A percentile compares a stretch with the other conserved stretches of the same genome.
Conservation (phyloP, 1,140 invertebrate species). For the Leptinotarsa lineolata region DNA sequence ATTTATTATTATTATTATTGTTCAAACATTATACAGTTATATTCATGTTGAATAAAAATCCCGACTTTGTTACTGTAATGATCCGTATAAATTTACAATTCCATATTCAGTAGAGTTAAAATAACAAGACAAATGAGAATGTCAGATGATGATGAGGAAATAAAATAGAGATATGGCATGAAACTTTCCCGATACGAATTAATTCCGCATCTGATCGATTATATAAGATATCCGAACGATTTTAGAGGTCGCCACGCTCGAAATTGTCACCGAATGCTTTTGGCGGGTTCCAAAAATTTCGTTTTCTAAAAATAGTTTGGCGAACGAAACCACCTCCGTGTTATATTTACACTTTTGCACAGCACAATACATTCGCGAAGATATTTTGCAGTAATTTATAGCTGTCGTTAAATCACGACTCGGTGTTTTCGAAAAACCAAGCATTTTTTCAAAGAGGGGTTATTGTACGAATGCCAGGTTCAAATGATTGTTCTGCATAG, state of each 20-base stretch:
- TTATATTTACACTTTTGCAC: slow-evolving; percentile 38
- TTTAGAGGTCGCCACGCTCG: slow-evolving; percentile 5
- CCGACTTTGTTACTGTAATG: too few relatives aligned
- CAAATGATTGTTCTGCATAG: background rate
- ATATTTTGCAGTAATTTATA: slow-evolving; percentile 7
- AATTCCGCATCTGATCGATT: background rate
- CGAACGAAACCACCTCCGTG: slow-evolving; percentile 20
- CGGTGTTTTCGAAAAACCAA: background rate
- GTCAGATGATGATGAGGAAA: background rate
- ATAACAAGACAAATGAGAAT: too few relatives aligned
- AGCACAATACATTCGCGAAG: slow-evolving; percentile 22
- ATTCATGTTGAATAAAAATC: too few relatives aligned
- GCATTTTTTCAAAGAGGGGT: background rate
- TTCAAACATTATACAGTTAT: too few relatives aligned
- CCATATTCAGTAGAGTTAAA: too few relatives aligned
- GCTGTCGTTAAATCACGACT: slow-evolving; percentile 13
- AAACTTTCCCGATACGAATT: background rate
- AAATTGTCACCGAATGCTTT: slow-evolving; percentile 7
- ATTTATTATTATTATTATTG: too few relatives aligned
- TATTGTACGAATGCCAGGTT: background rate
- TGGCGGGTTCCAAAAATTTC: slow-evolving; percentile 20
- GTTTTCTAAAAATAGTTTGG: slow-evolving; percentile 15
- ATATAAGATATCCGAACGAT: background rate
- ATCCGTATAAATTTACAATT: too few relatives aligned
- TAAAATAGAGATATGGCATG: background rate